Conservation (phyloP, 2,888 invertebrate species). For the Hanleya hanleyi region DNA sequence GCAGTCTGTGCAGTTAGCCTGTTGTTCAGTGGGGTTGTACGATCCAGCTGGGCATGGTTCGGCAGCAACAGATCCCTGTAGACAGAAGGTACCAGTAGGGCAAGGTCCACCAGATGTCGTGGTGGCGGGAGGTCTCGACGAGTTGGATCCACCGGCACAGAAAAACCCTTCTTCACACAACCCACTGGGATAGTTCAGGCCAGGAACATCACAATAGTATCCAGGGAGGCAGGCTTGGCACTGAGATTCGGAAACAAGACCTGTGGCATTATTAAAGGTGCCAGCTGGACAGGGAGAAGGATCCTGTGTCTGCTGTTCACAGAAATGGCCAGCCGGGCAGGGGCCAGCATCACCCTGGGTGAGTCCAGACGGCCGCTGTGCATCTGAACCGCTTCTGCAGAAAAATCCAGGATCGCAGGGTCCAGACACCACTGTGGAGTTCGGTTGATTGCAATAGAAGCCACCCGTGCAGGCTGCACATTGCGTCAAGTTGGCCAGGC, state of each 20-base stretch:
- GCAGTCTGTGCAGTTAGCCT: conserved; percentile 60
- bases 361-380: conserved; percentile 47
- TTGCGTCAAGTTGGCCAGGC: conserved; percentile 54
- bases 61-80: conserved; percentile 55
- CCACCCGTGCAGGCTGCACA: conserved; percentile 68
- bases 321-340: conserved; percentile 67
- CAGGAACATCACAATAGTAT: conserved; percentile 62
- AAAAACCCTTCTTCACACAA: conserved; percentile 64
- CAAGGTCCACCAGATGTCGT: conserved; percentile 65
- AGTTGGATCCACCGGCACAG: conserved; percentile 61
- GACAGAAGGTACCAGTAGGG: conserved; percentile 65
- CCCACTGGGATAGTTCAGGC: conserved; percentile 59
- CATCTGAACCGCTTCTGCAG: conserved; percentile 63
- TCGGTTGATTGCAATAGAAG: conserved; percentile 58
- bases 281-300: conserved; percentile 65
- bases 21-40: conserved; percentile 54
- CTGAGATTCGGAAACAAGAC: conserved; percentile 35
- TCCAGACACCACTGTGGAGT: conserved; percentile 60
- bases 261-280: conserved; percentile 65
- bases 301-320: conserved; percentile 55
- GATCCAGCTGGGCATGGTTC: conserved; percentile 61
- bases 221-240: conserved; percentile 66
- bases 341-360: conserved; percentile 58
- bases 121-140: conserved; percentile 49
- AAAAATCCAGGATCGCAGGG: conserved; percentile 66